Evolutionary conservation across 2,797 vertebrate species (phyloP), one percentile per base, ranked within the genome.

Genomic region (Gambelia wislizenii): DNA sequence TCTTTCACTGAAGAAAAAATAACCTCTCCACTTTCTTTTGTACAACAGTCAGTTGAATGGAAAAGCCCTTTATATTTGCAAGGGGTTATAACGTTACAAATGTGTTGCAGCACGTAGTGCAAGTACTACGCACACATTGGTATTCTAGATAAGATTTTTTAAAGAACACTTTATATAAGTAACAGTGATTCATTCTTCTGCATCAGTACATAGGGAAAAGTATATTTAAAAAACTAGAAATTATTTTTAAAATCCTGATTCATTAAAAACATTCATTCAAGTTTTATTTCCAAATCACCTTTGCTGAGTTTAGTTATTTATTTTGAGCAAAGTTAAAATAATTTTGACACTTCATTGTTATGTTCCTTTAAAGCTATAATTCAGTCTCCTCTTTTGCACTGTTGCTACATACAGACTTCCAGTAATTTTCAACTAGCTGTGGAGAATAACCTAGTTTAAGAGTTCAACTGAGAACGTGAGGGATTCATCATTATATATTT

Each of bases 401-500:
- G 0, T 75, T 93, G 82, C 89, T 91, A 84, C 92, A 89, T 91
- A 87, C 69, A 94, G 92, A 91, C 91, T 91, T n/a, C n/a, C 89
- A 94, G 95, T 92, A 92, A 78, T 95, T 96, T 95, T 91, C 89
- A 96, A 94, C 92, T 94, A 95, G 95, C 93, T 97, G 95, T 95
- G 96, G 95, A 95, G 97, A 97, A 96, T 96, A 96, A 92, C 92
- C 92, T 91, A 97, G 97, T 98, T 98, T 98, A 98, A 98, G 96
- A 98, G 98, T 98, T 98, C 94, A 96, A 13, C 36, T 42, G 92
- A 94, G 97, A 98, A 97, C 96, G 96, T 97, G 92, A 96, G 98
- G 97, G 98, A 98, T 98, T 98, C 98, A 98, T 99, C 98, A 98
- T 98, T 98, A 98, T 98, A 98, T 98, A 98, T 98, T 99, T 99